A percentile compares a stretch with the other conserved stretches of the same genome.
Evolutionary conservation across 2,113 vertebrate genomes (phyloP).

Genomic region (Semicossyphus pulcher): DNA sequence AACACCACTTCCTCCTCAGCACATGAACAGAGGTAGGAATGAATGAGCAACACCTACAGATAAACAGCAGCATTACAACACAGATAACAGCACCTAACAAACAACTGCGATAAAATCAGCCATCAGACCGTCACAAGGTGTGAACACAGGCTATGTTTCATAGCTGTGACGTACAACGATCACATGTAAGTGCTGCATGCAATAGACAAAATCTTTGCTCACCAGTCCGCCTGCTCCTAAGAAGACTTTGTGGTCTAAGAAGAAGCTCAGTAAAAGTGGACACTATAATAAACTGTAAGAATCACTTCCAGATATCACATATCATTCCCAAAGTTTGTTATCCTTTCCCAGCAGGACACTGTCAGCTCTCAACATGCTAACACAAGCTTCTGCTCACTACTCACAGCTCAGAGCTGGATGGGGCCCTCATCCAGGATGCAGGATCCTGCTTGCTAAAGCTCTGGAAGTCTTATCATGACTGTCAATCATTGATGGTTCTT

Average conservation of each 20-base stretch:
- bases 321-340: conserved; percentile 52
- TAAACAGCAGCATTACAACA: not conserved
- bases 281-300: conserved; percentile 31
- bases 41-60: not conserved
- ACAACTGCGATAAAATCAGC: not conserved
- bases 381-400: conserved; percentile 65
- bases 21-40: not conserved
- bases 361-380: conserved; percentile 68
- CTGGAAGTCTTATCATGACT: conserved; percentile 40
- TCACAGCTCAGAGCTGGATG: conserved; percentile 53
- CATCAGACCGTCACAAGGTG: not conserved
- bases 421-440: conserved; percentile 63
- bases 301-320: conserved; percentile 36
- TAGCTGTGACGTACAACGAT: not conserved
- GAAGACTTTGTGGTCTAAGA: not conserved
- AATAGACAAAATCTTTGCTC: not conserved
- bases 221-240: not conserved
- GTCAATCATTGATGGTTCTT: conserved; percentile 34
- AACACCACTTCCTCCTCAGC: conserved; percentile 4
- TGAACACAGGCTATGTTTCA: conserved; percentile 5
- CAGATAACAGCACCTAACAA: not conserved
- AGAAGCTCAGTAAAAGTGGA: conserved; percentile 12
- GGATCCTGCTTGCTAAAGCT: conserved; percentile 56
- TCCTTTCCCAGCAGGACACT: conserved; percentile 54
- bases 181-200: not conserved